Evolutionary conservation across 1,140 invertebrate genomes (phyloP).

Genomic region (Eueides isabella): DNA sequence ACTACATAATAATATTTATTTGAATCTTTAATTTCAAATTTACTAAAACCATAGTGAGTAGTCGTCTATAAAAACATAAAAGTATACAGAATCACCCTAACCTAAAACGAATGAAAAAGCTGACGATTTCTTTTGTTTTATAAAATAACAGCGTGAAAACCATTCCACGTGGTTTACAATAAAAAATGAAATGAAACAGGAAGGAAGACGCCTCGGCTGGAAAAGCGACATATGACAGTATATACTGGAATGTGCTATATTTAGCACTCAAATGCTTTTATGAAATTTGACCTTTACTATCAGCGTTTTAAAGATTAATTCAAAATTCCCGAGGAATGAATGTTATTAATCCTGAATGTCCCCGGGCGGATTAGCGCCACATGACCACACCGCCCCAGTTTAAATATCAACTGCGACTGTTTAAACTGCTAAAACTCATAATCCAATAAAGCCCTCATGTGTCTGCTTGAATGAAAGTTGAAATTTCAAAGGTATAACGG

Average conservation of each 20-base stretch:
- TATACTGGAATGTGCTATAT: conserved; percentile 11
- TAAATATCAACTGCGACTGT: conserved; percentile 58
- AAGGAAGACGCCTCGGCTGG: conserved; percentile 17
- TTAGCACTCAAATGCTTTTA: conserved; percentile 21
- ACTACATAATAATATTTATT: neutral
- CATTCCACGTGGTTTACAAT: conserved; percentile 2
- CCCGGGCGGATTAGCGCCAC: conserved; percentile 54
- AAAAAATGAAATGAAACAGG: conserved; percentile 30
- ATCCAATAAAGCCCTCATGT: conserved; percentile 66
- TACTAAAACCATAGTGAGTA: neutral
- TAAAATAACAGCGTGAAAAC: conserved; percentile 3
- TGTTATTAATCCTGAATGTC: conserved; percentile 50
- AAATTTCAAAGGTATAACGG: conserved; percentile 43
- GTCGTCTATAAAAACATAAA: neutral
- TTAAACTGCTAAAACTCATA: conserved; percentile 73
- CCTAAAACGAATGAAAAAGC: neutral
- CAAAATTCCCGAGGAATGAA: conserved; percentile 25
- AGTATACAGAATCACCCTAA: neutral
- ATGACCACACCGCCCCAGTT: conserved; percentile 55
- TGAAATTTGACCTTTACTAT: conserved; percentile 41
- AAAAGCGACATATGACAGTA: conserved; percentile 28
- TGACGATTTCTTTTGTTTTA: neutral
- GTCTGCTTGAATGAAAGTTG: conserved; percentile 52
- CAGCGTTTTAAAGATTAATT: conserved; percentile 38
- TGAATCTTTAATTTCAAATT: neutral